Conservation (phyloP, 2,797 vertebrate species). For the Eurystomus glaucurus region DNA sequence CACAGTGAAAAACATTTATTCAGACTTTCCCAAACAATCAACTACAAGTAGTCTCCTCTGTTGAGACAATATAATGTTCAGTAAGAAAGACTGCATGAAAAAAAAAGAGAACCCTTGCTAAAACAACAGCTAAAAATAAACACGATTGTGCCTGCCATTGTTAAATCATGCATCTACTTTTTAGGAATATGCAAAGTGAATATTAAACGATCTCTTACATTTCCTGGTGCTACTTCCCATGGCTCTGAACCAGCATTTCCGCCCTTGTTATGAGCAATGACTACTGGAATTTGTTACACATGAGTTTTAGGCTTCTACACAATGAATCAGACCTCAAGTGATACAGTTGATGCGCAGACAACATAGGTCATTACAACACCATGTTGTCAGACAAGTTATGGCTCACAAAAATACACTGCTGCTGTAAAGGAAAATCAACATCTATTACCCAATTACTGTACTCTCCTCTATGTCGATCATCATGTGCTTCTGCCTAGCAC, state of each 20-base stretch:
- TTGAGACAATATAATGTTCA: background rate
- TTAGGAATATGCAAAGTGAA: constrained; percentile 67
- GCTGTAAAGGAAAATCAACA: constrained; percentile 18
- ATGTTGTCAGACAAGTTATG: constrained; percentile 44
- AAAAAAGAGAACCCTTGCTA: background rate
- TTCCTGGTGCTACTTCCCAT: constrained; percentile 45
- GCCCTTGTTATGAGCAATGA: background rate
- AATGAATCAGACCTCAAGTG: constrained; percentile 66
- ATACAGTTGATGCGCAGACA: constrained; percentile 14
- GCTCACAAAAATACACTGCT: constrained; percentile 35
- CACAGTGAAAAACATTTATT: background rate
- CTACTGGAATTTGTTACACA: constrained; percentile 18
- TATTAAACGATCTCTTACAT: constrained; percentile 16
- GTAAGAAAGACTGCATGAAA: background rate
- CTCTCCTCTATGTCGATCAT: background rate
- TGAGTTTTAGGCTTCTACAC: constrained; percentile 8
- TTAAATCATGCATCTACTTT: constrained; percentile 35
- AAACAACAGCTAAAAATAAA: background rate
- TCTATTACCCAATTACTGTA: constrained; percentile 22
- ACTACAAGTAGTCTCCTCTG: background rate
- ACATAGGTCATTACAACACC: constrained; percentile 52
- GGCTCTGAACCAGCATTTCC: constrained; percentile 41
- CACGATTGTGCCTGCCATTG: background rate
- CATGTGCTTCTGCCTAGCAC: background rate
- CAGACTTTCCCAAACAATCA: background rate